A percentile compares a stretch with the other conserved stretches of the same genome.
phyloP scores from a whole-genome alignment of 92 coral and sea anemone species.

The Zoanthus solanderi region DNA sequence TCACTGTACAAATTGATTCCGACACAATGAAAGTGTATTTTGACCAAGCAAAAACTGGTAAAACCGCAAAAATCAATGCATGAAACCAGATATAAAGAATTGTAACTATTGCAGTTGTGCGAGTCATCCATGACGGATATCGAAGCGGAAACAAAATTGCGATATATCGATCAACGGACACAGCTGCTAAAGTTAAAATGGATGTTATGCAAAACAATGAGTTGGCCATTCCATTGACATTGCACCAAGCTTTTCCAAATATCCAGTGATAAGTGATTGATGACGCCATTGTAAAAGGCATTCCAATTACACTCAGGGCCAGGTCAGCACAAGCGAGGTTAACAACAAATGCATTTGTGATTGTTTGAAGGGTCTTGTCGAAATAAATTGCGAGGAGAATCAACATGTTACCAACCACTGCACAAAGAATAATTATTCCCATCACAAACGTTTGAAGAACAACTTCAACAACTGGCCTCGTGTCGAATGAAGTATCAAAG shows the following conservation, averaged over 20 bases:
- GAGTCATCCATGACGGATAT: constrained; percentile 80
- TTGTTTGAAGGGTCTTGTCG: constrained; percentile 82
- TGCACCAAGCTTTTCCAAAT: constrained; percentile 82
- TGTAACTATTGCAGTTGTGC: constrained; percentile 63
- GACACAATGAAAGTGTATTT: constrained; percentile 70
- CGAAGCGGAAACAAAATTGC: constrained; percentile 87
- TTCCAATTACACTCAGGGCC: constrained; percentile 72
- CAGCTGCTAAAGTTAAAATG: constrained; percentile 85
- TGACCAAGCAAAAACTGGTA: constrained; percentile 82
- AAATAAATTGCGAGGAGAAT: constrained; percentile 81
- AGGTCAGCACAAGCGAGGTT: constrained; percentile 89
- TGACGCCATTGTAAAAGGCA: constrained; percentile 92
- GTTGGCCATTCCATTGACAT: constrained; percentile 85
- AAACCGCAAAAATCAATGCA: constrained; percentile 68
- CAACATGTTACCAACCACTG: constrained; percentile 76
- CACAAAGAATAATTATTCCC: constrained; percentile 73
- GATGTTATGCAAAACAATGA: constrained; percentile 91
- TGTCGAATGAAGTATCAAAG: constrained; percentile 26
- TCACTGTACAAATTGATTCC: constrained; percentile 88
- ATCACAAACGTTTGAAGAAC: constrained; percentile 75
- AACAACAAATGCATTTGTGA: constrained; percentile 89
- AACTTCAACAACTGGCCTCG: constrained; percentile 61
- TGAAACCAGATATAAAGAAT: constrained; percentile 84
- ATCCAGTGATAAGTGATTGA: constrained; percentile 89
- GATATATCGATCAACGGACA: constrained; percentile 87